phyloP scores from a whole-genome alignment of 2,797 vertebrate genomes.

The Anolis apletophallus region DNA sequence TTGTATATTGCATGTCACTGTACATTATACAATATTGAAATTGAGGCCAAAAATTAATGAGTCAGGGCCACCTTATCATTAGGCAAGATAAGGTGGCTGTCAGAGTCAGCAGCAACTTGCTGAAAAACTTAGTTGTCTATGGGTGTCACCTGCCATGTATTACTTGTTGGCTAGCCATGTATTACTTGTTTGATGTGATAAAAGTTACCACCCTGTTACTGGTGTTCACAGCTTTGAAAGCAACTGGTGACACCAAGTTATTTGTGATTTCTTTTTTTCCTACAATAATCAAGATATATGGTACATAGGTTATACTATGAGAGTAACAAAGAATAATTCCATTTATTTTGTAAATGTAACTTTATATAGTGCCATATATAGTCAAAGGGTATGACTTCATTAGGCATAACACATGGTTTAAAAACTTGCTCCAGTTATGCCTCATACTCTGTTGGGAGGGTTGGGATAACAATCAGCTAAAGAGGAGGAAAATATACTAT shows the following conservation, averaged over 20 bases:
- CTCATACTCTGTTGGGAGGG: background rate
- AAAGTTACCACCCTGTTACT: background rate
- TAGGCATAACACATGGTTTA: background rate
- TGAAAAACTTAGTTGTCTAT: background rate
- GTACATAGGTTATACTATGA: background rate
- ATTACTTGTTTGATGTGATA: background rate
- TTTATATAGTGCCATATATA: background rate
- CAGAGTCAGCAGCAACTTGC: background rate
- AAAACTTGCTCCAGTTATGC: background rate
- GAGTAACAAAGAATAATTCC: background rate
- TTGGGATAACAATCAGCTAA: background rate
- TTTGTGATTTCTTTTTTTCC: background rate
- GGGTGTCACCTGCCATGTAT: background rate
- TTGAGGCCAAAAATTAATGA: constrained; percentile 32
- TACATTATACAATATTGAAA: constrained; percentile 12
- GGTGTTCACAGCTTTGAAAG: background rate
- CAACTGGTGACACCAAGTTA: background rate
- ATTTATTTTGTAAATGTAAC: background rate
- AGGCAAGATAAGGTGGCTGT: background rate
- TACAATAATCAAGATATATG: background rate
- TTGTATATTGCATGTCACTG: background rate
- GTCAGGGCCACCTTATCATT: background rate
- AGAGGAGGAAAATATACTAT: background rate
- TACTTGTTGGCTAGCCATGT: background rate
- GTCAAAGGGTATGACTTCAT: background rate